These are phyloP conservation scores for Pammene aurita DNA, from an alignment of 2,888 invertebrate genomes.

Conservation along the genomic window DNA sequence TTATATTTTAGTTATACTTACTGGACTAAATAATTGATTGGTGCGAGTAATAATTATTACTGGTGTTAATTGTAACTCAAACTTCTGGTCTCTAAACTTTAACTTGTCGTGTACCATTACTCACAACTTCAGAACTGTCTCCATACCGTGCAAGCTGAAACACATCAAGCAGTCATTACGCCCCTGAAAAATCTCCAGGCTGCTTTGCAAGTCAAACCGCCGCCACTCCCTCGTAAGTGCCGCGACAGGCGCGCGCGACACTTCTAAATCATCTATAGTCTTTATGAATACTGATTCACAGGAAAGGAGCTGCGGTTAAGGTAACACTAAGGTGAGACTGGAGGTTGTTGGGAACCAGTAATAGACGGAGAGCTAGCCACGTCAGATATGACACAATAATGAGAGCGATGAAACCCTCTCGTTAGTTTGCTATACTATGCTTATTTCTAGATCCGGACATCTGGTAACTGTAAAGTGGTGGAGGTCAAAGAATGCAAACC, in stretches of 20 bases:
- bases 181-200: slow-evolving; percentile 79
- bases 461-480: no score
- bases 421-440: no score
- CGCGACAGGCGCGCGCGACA: slow-evolving; percentile 41
- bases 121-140: slow-evolving; percentile 45
- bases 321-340: slow-evolving; percentile 4
- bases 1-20: no score
- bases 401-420: no score
- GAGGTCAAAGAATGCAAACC: no score
- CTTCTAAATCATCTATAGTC: slow-evolving; percentile 41
- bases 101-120: not conserved
- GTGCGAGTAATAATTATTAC: no score
- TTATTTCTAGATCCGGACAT: no score
- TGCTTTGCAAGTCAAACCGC: slow-evolving; percentile 82
- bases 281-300: slow-evolving; percentile 40
- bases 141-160: slow-evolving; percentile 56
- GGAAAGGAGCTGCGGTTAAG: slow-evolving; percentile 13
- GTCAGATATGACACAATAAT: no score
- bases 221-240: slow-evolving; percentile 51
- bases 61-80: no score
- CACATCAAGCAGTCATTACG: slow-evolving; percentile 81
- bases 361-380: no score
- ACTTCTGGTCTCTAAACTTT: no score
- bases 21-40: no score
- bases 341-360: not conserved